A percentile compares a stretch with the other conserved stretches of the same genome.
Conservation (phyloP, 1,140 invertebrate species). For the Orius laevigatus region DNA sequence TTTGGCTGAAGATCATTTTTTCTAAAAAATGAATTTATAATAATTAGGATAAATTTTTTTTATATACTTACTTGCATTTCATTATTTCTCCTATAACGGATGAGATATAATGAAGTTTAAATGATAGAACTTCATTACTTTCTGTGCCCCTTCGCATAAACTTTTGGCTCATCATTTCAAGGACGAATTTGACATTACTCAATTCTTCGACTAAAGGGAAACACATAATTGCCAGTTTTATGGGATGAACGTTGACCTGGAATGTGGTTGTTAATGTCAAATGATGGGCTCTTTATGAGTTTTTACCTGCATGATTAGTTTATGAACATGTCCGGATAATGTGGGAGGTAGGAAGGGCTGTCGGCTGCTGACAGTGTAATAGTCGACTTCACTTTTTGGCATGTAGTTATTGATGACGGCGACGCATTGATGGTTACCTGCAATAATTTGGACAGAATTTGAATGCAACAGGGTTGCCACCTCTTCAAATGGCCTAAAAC, state of each 20-base stretch:
- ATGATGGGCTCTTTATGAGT: too few relatives aligned
- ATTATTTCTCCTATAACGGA: slow-evolving; percentile 56
- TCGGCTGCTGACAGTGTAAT: slow-evolving; percentile 63
- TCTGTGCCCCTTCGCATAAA: slow-evolving; percentile 73
- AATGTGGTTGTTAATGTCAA: too few relatives aligned
- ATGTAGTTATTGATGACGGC: slow-evolving; percentile 91
- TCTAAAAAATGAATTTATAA: not conserved
- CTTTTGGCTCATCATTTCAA: slow-evolving; percentile 69
- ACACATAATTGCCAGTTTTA: slow-evolving; percentile 64
- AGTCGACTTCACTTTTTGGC: slow-evolving; percentile 65
- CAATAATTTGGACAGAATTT: too few relatives aligned
- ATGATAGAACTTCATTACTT: slow-evolving; percentile 80
- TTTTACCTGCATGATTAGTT: slow-evolving; percentile 61
- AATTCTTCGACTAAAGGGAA: slow-evolving; percentile 52
- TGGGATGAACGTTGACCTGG: slow-evolving; percentile 75
- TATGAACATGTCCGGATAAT: slow-evolving; percentile 62
- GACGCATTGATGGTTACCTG: slow-evolving; percentile 77
- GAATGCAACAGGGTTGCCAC: too few relatives aligned
- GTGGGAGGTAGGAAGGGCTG: slow-evolving; percentile 56
- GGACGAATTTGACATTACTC: slow-evolving; percentile 57
- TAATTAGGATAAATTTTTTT: not conserved
- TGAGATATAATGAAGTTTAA: slow-evolving; percentile 78
- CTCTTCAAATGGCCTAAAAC: too few relatives aligned
- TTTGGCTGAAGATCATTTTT: too few relatives aligned
- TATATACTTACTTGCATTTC: slow-evolving; percentile 38